Percentiles rank a stretch among this genome's conserved stretches.
Evolutionary conservation across 2,797 vertebrate species (phyloP).

Genomic region (Oryzias dopingdopingensis): DNA sequence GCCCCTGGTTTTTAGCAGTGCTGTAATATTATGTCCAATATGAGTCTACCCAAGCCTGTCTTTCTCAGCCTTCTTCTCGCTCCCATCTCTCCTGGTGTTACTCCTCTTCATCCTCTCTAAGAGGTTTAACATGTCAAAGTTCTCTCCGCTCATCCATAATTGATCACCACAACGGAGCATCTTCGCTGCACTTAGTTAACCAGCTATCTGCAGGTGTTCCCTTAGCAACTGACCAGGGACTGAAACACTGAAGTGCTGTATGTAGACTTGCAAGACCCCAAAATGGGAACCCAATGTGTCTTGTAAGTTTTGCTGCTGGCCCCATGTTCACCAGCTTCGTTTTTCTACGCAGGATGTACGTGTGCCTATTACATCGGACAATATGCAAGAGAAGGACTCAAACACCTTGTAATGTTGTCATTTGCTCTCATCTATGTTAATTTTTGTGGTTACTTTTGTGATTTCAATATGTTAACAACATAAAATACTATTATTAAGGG

Average conservation of each 20-base stretch:
- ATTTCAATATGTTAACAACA: constrained; percentile 17
- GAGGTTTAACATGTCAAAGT: constrained; percentile 84
- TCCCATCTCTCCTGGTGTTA: constrained; percentile 51
- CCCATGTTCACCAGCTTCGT: constrained; percentile 57
- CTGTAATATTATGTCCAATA: constrained; percentile 41
- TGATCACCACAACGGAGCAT: constrained; percentile 73
- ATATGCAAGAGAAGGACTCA: constrained; percentile 46
- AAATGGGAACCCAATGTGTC: constrained; percentile 59
- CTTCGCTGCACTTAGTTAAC: constrained; percentile 80
- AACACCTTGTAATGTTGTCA: constrained; percentile 44
- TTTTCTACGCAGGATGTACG: constrained; percentile 41
- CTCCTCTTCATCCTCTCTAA: constrained; percentile 71
- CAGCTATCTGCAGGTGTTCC: constrained; percentile 78
- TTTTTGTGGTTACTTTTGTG: constrained; percentile 32
- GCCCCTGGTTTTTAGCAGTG: constrained; percentile 40
- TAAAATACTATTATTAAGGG: too few relatives aligned
- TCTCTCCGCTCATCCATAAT: constrained; percentile 80
- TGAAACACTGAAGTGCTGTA: constrained; percentile 48
- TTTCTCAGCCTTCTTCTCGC: constrained; percentile 42
- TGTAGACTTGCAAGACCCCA: constrained; percentile 45
- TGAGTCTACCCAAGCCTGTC: constrained; percentile 25
- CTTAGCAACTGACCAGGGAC: constrained; percentile 69
- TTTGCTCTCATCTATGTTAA: constrained; percentile 19
- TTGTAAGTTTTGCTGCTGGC: constrained; percentile 62
- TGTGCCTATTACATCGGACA: constrained; percentile 43